Evolutionary conservation across 2,888 invertebrate genomes (phyloP).

Genomic region (Philonicus albiceps): DNA sequence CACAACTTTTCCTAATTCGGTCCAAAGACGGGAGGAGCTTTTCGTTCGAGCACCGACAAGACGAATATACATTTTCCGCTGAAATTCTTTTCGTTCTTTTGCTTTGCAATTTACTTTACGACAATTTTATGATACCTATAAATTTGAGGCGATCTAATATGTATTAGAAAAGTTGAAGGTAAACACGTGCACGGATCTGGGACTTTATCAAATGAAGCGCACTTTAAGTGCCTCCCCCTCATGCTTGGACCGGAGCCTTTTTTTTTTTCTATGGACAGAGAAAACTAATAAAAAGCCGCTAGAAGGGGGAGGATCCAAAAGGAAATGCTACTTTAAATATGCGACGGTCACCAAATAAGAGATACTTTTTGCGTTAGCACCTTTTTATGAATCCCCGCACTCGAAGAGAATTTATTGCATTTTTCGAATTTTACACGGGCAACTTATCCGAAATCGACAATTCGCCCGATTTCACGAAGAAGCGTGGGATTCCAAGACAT

Average conservation of each 20-base stretch:
- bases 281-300: background rate
- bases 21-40: background rate
- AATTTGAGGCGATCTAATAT: constrained; percentile 46
- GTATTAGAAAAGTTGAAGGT: constrained; percentile 45
- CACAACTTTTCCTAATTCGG: constrained; percentile 40
- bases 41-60: background rate
- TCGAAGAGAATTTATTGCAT: background rate
- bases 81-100: constrained; percentile 14
- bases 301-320: background rate
- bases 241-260: background rate
- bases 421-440: background rate
- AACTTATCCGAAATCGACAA: background rate
- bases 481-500: background rate
- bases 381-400: background rate
- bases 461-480: background rate
- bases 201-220: constrained; percentile 14
- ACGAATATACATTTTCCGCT: background rate
- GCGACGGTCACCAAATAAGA: background rate
- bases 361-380: background rate
- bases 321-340: background rate
- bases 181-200: constrained; percentile 21
- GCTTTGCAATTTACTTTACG: constrained; percentile 45
- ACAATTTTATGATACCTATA: constrained; percentile 44
- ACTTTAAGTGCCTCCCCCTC: background rate
- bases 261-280: background rate